These are phyloP conservation scores for Hylaeus anthracinus DNA, from an alignment of 1,140 invertebrate genomes.

Conservation along the genomic window DNA sequence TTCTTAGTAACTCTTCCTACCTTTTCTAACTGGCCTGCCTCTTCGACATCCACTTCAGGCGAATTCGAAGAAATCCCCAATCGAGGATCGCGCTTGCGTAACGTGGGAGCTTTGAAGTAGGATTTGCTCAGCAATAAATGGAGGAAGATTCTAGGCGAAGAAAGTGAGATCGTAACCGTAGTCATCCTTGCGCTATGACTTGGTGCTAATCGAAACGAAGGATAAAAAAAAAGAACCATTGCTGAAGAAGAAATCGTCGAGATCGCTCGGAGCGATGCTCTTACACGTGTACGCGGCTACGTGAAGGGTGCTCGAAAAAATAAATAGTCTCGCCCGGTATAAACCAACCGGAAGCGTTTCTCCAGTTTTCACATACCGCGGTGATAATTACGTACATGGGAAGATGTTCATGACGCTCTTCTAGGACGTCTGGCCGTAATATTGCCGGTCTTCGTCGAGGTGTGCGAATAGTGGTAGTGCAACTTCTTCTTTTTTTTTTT, in stretches of 20 bases:
- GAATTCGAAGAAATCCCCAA: background rate
- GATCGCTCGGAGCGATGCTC: background rate
- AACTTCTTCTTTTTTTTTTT: too few species aligned
- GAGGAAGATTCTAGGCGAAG: background rate
- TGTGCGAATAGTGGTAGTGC: background rate
- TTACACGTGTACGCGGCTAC: background rate
- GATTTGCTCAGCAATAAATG: background rate
- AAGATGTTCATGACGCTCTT: conserved; percentile 67
- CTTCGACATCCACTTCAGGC: too few species aligned
- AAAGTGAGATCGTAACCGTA: conserved; percentile 1
- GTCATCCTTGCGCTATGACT: background rate
- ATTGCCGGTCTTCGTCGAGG: conserved; percentile 32
- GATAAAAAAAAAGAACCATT: background rate
- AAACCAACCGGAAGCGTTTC: conserved; percentile 77
- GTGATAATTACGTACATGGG: conserved; percentile 76
- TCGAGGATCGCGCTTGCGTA: background rate
- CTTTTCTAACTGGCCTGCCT: too few species aligned
- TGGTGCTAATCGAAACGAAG: background rate
- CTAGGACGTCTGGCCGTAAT: conserved; percentile 51
- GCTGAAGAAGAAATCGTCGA: background rate
- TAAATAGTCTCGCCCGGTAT: conserved; percentile 29
- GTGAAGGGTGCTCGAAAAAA: conserved; percentile 16
- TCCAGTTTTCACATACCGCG: conserved; percentile 76
- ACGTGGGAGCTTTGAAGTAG: background rate
- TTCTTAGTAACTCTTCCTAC: too few species aligned